A percentile compares a stretch with the other conserved stretches of the same genome.
Conservation (phyloP, 1,140 invertebrate genomes). For the Phenacoccus solenopsis region DNA sequence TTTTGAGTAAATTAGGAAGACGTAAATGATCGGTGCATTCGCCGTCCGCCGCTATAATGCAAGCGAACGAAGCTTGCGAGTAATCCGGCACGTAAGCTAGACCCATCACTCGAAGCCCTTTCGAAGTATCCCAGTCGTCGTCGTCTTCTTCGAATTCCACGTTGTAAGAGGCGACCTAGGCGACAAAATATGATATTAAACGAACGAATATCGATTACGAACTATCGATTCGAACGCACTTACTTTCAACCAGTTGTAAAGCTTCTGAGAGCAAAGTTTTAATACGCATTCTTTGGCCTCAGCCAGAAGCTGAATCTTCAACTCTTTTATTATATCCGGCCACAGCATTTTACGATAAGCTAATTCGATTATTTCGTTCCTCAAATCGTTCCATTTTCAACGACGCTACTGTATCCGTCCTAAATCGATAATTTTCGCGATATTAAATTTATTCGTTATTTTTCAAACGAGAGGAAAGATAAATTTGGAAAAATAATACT, state of each 20-base stretch:
- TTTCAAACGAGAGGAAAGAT: too few relatives aligned
- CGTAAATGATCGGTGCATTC: slow-evolving; percentile 83
- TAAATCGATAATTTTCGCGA: too few relatives aligned
- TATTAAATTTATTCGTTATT: too few relatives aligned
- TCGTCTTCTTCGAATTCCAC: slow-evolving; percentile 73
- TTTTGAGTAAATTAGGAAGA: slow-evolving; percentile 69
- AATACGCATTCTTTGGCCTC: slow-evolving; percentile 87
- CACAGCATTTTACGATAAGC: slow-evolving; percentile 80
- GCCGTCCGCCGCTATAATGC: slow-evolving; percentile 73
- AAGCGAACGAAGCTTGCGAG: slow-evolving; percentile 77
- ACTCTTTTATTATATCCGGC: slow-evolving; percentile 78
- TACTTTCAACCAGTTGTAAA: slow-evolving; percentile 82
- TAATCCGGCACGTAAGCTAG: slow-evolving; percentile 78
- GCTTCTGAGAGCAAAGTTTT: slow-evolving; percentile 63
- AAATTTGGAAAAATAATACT: slow-evolving; percentile 23
- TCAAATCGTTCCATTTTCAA: slow-evolving; percentile 92
- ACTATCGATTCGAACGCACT: slow-evolving; percentile 15
- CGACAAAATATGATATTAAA: slow-evolving; percentile 13
- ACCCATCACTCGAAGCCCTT: slow-evolving; percentile 75
- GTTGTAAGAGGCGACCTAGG: slow-evolving; percentile 63
- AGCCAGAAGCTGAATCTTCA: slow-evolving; percentile 60
- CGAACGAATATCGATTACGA: too few relatives aligned
- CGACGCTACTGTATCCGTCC: slow-evolving; percentile 93
- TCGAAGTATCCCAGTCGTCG: slow-evolving; percentile 77
- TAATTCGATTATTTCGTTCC: slow-evolving; percentile 74